Evolutionary conservation across 1,140 invertebrate genomes (phyloP), one percentile per base, ranked within the genome.

Genomic region (Eriocheir sinensis): DNA sequence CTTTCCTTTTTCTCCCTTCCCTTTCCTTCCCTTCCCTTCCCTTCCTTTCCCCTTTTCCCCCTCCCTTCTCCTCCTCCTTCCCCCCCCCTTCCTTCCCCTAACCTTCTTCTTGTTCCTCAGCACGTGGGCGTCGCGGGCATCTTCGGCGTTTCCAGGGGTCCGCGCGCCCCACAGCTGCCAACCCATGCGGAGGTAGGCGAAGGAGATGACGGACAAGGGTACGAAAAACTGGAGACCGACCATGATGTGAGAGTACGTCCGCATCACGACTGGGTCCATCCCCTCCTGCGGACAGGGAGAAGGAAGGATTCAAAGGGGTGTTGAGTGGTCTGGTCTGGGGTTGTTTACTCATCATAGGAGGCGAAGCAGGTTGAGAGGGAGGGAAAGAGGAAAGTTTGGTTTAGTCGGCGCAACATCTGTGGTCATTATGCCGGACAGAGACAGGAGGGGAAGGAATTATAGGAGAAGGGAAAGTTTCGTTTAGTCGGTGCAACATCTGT

Each of bases 91-190:
- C 53, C 53, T 60, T 60, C 17, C 21, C 86, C 60, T 93, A 15
- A 98, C 98, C 97, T 98, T 98, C 96, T 98, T 98, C 96, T 98
- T 98, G 96, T 98, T 98, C 95, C 97, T 97, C 96, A 98, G 97
- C 40, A 98, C 97, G 85, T 98, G 98, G 2, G 98, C 98, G 96
- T 98, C 98, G 34, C 98, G 96, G 2, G 97, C 97, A 96, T 98
- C 97, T 96, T 98, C 97, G 0, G 98, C 98, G 96, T 98, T 98
- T 1, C 98, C 98, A 0, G 98, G 98, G 0, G 98, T 97, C 38
- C 97, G 97, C 0, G 98, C 97, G 1, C 98, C 98, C 98, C 98
- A 98, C 44, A 98, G 97, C 93, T 97, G 97, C 91, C 98, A 97
- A 0, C 97, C 98, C 97, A 98, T 98, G 95, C 98, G 97, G 30